phyloP scores from a whole-genome alignment of 2,888 invertebrate genomes.

The Dicyrtoma fusca region DNA sequence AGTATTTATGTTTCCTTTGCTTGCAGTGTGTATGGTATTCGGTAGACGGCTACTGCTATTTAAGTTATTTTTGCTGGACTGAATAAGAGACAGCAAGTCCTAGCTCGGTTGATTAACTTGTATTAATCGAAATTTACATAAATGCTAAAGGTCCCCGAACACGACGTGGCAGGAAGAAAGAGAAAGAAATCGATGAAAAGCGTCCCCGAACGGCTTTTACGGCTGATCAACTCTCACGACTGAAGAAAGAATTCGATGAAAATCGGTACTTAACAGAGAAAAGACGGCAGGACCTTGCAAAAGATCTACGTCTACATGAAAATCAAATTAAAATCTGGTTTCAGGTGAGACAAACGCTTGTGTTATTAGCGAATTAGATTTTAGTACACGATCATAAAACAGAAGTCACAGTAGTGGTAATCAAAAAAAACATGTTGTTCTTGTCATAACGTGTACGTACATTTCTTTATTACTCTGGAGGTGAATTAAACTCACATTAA shows the following conservation, averaged over 20 bases:
- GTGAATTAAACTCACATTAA: no score
- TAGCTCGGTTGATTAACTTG: conserved; percentile 18
- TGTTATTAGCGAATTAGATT: no score
- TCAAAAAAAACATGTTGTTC: background rate
- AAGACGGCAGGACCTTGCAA: conserved; percentile 85
- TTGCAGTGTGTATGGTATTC: no score
- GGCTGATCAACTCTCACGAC: conserved; percentile 83
- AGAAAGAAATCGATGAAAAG: conserved; percentile 72
- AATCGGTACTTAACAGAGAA: conserved; percentile 92
- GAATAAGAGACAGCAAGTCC: background rate
- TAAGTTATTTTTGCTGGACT: no score
- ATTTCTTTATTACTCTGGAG: no score
- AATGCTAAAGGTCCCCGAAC: conserved; percentile 67
- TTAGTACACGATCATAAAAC: background rate
- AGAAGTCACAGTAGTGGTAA: background rate
- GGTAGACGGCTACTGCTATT: no score
- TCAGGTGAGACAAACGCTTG: conserved; percentile 56
- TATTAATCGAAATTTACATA: conserved; percentile 25
- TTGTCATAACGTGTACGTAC: no score
- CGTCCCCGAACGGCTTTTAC: conserved; percentile 95
- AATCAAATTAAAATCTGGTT: conserved; percentile 98
- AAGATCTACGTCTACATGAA: conserved; percentile 88
- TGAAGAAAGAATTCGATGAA: conserved; percentile 92
- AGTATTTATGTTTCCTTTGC: no score
- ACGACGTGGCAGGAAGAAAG: conserved; percentile 61